Percentiles rank a stretch among this genome's conserved stretches.
These are phyloP conservation scores for Muscicapa adusta DNA, from an alignment of 2,113 vertebrate species.

Conservation along the genomic window DNA sequence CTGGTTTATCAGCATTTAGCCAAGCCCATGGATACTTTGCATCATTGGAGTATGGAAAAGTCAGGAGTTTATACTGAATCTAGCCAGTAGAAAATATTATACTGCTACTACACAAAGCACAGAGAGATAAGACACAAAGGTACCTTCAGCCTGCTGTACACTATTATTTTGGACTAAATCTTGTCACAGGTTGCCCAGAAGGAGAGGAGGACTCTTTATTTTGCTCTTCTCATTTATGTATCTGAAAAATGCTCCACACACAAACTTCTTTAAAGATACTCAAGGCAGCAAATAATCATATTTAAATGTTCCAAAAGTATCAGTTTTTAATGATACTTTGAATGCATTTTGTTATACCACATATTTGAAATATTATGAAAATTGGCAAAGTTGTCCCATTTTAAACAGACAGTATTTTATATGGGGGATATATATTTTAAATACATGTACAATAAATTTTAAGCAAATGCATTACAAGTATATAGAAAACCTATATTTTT, in stretches of 20 bases:
- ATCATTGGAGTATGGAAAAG: background rate
- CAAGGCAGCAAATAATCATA: background rate
- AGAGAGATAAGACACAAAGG: background rate
- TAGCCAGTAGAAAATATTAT: background rate
- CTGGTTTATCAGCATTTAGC: background rate
- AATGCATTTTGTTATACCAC: background rate
- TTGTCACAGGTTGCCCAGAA: background rate
- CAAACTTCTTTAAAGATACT: background rate
- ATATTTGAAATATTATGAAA: slow-evolving; percentile 50
- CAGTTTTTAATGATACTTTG: background rate
- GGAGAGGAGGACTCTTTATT: background rate
- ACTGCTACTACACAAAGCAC: background rate
- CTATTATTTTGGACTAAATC: background rate
- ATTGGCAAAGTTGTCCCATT: background rate
- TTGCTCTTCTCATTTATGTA: background rate
- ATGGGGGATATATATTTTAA: slow-evolving; percentile 34
- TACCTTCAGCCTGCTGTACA: background rate
- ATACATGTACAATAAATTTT: slow-evolving; percentile 40
- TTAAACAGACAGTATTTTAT: slow-evolving; percentile 7
- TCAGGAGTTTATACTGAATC: background rate
- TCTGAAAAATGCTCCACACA: background rate
- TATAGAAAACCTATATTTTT: slow-evolving; percentile 54
- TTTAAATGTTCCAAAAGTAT: background rate
- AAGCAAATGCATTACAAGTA: slow-evolving; percentile 20
- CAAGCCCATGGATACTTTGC: background rate